These are phyloP conservation scores for Lagopus muta DNA, from an alignment of 2,113 vertebrate species.

Conservation along the genomic window DNA sequence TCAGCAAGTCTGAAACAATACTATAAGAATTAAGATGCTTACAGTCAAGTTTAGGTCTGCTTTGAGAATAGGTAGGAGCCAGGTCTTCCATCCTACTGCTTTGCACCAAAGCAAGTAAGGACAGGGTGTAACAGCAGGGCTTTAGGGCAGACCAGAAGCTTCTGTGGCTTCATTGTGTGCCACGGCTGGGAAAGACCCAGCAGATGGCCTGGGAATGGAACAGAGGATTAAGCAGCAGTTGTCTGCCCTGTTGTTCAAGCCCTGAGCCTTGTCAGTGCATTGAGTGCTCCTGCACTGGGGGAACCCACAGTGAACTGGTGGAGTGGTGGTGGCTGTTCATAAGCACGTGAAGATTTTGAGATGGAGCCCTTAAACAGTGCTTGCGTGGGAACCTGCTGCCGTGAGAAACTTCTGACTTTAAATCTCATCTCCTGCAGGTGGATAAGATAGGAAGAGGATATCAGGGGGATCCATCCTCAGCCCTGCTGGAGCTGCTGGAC, in stretches of 20 bases:
- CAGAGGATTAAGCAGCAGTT: not conserved
- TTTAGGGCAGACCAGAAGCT: not conserved
- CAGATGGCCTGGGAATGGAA: not conserved
- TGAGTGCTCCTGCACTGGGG: not conserved
- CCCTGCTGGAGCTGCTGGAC: slow-evolving; percentile 92
- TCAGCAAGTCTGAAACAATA: not conserved
- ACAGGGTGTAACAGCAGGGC: not conserved
- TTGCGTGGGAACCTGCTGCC: not conserved
- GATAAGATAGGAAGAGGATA: slow-evolving; percentile 98
- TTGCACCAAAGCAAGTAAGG: not conserved
- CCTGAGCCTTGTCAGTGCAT: not conserved
- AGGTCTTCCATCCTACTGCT: not conserved
- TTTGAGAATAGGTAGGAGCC: not conserved
- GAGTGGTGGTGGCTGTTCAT: not conserved
- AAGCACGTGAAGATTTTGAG: not conserved
- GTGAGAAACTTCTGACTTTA: not conserved
- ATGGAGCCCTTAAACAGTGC: not conserved
- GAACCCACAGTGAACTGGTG: not conserved
- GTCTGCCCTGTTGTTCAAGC: not conserved
- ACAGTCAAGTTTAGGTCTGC: not conserved
- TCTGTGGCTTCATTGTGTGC: not conserved
- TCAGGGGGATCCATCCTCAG: slow-evolving; percentile 96
- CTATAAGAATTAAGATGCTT: not conserved
- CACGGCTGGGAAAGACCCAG: not conserved
- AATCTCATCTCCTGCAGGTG: slow-evolving; percentile 78